phyloP scores from a whole-genome alignment of 2,888 invertebrate species.

The Mesorhabditis spiculigera region DNA sequence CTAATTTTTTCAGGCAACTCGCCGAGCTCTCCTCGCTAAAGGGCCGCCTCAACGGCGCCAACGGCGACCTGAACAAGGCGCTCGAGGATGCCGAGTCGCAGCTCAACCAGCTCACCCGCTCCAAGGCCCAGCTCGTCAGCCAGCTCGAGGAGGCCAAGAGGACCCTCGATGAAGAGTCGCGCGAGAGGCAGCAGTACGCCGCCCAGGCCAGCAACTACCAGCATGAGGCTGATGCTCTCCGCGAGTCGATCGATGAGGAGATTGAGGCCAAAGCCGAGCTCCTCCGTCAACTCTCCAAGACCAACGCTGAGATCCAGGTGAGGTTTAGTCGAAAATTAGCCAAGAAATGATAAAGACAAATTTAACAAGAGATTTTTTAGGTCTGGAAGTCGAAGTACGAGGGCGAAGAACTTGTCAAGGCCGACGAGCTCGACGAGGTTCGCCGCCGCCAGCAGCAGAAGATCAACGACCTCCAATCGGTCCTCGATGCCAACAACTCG shows the following conservation, averaged over 20 bases:
- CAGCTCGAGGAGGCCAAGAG: constrained; percentile 98
- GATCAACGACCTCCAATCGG: constrained; percentile 92
- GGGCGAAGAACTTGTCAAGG: constrained; percentile 82
- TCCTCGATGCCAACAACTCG: constrained; percentile 94
- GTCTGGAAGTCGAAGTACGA: constrained; percentile 85
- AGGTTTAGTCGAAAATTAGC: no score
- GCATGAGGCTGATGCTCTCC: constrained; percentile 95
- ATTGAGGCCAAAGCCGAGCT: constrained; percentile 97
- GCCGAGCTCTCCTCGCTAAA: constrained; percentile 80
- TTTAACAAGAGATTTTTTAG: constrained; percentile 67
- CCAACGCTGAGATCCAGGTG: constrained; percentile 71
- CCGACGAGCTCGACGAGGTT: constrained; percentile 56
- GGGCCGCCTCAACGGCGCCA: constrained; percentile 95
- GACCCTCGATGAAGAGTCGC: constrained; percentile 88
- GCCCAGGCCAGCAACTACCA: constrained; percentile 95
- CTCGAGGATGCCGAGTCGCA: constrained; percentile 93
- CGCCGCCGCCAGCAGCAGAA: constrained; percentile 76
- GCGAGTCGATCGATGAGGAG: constrained; percentile 98
- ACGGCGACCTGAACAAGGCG: constrained; percentile 90
- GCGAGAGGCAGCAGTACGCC: constrained; percentile 52
- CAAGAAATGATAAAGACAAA: no score
- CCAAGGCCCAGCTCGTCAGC: constrained; percentile 83
- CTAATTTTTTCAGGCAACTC: constrained; percentile 69
- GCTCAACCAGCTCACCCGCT: constrained; percentile 71
- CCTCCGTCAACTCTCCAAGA: constrained; percentile 97